These are phyloP conservation scores for Wasmannia auropunctata DNA, from an alignment of 1,140 invertebrate genomes.

Conservation along the genomic window DNA sequence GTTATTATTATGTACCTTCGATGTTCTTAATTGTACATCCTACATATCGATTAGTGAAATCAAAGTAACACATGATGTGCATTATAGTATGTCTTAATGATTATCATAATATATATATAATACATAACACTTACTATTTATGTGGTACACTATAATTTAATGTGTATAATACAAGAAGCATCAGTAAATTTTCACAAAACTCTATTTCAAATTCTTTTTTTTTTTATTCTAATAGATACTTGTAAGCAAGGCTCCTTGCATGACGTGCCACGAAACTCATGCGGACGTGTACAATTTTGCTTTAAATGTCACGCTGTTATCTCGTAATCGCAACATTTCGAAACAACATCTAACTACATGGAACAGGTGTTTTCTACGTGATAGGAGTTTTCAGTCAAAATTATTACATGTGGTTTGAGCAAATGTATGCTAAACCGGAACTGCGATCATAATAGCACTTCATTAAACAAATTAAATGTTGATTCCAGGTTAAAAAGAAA, in stretches of 20 bases:
- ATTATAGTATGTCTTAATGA: not conserved
- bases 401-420: slow-evolving; percentile 22
- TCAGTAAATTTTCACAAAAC: not conserved
- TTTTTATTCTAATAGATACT: not conserved
- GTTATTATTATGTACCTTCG: no score
- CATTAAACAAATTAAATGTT: not conserved
- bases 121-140: not conserved
- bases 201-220: not conserved
- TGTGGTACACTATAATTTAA: not conserved
- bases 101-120: not conserved
- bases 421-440: slow-evolving; percentile 15
- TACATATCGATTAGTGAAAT: not conserved
- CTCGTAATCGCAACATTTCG: slow-evolving; percentile 53
- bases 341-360: slow-evolving; percentile 42
- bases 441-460: not conserved
- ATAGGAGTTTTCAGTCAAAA: slow-evolving; percentile 26
- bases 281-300: slow-evolving; percentile 22
- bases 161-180: not conserved
- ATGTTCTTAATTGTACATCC: no score
- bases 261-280: not conserved
- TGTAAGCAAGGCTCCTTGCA: not conserved
- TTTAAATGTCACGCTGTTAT: slow-evolving; percentile 45
- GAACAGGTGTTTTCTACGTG: slow-evolving; percentile 41
- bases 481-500: not conserved
- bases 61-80: not conserved